Evolutionary conservation across 2,888 invertebrate species (phyloP), one percentile per base, ranked within the genome.

Genomic region (Leptinotarsa tumamoca): DNA sequence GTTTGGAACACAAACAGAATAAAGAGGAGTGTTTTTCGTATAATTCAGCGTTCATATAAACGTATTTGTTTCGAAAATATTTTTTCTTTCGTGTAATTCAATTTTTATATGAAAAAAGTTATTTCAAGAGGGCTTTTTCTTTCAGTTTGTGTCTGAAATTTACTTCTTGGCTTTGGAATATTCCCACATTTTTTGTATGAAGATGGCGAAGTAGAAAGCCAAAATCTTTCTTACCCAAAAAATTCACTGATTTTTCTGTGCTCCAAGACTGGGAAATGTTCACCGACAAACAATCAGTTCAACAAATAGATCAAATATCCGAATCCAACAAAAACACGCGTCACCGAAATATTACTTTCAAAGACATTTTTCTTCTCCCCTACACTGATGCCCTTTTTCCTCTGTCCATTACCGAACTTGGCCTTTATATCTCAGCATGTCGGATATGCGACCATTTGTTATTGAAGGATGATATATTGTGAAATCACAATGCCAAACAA

Each of bases 371-470:
- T 58, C 58, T 23, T 58, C 27, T 23, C 58, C 58, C 58, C 58
- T 58, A 23, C 58, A 23, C 23, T 21, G 58, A 58, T 58, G 58
- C 58, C 15, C 15, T 58, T 21, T 58, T 58, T 14, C 4, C 23
- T 58, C 15, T 21, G 58, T 58, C 58, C 58, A 58, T 58, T 58
- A 58, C 58, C 58, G 15, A 58, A 58, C 58, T 58, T 15, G 10
- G 23, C 17, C 15, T 58, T 58, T 58, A 21, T 58, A 58, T 58
- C 23, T 21, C 4, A 27, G 23, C 21, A 58, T 58, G 58, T 23
- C 58, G 52, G 58, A 14, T 27, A 4, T 23, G 21, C 58, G 21
- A 58, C 17, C 18, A 21, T 58, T 23, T 10, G 58, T 58, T 21
- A 23, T 17, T 58, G 58, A 58, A 58, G 23, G 58, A 23, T 23